Evolutionary conservation across 2,113 vertebrate species (phyloP).

Genomic region (Albula glossodonta): DNA sequence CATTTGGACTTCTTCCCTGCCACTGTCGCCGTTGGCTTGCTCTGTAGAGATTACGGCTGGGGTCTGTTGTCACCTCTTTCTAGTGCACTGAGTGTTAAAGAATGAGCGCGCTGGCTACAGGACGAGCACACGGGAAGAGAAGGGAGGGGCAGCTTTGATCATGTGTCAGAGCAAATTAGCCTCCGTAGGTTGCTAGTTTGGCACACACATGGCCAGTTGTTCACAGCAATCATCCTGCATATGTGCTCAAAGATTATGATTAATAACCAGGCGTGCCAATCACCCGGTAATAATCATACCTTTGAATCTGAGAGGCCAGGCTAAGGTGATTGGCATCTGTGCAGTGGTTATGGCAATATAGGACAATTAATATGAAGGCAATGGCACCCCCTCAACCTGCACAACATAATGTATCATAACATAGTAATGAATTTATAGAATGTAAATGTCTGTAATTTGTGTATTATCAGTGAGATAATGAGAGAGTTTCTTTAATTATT

Average conservation of each 20-base stretch:
- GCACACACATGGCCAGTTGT: slow-evolving; percentile 90
- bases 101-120: neutral
- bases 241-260: slow-evolving; percentile 95
- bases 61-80: no score
- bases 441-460: no score
- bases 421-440: no score
- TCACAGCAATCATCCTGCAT: slow-evolving; percentile 91
- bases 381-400: slow-evolving; percentile 54
- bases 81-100: no score
- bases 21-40: no score
- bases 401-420: no score
- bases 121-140: slow-evolving; percentile 33
- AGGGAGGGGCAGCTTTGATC: slow-evolving; percentile 71
- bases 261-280: slow-evolving; percentile 93
- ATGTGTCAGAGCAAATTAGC: slow-evolving; percentile 97
- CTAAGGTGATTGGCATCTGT: slow-evolving; percentile 83
- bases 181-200: slow-evolving; percentile 91
- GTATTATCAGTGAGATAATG: no score
- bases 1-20: no score
- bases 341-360: slow-evolving; percentile 76
- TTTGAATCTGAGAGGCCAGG: slow-evolving; percentile 80
- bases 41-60: no score
- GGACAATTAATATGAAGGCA: slow-evolving; percentile 75
- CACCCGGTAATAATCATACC: slow-evolving; percentile 92
- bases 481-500: no score